phyloP scores from a whole-genome alignment of 2,797 vertebrate species.

The Spinibarbus caldwelli region DNA sequence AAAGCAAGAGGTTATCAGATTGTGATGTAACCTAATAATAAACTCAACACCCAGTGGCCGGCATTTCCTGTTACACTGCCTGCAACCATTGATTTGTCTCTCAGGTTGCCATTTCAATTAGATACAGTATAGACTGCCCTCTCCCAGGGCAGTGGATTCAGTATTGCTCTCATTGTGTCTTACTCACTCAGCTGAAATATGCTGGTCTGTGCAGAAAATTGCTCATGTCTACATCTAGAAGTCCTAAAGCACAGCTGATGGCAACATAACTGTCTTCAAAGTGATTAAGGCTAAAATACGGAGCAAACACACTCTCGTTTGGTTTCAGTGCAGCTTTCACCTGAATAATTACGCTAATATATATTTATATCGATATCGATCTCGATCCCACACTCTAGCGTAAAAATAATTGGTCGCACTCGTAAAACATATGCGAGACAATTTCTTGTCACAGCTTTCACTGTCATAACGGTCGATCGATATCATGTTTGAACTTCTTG shows the following conservation, averaged over 20 bases:
- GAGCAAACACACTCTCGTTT: conserved; percentile 1
- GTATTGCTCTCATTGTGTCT: conserved; percentile 49
- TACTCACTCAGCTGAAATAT: conserved; percentile 53
- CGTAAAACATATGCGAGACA: conserved; percentile 30
- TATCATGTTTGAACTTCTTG: conserved; percentile 27
- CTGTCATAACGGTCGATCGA: conserved; percentile 8
- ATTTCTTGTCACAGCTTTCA: conserved; percentile 34
- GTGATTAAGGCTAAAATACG: conserved; percentile 44
- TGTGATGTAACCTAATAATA: conserved; percentile 81
- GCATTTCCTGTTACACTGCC: conserved; percentile 69
- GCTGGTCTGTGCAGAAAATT: conserved; percentile 51
- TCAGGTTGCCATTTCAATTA: conserved; percentile 80
- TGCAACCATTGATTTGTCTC: conserved; percentile 74
- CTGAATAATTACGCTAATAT: conserved; percentile 17
- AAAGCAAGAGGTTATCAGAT: conserved; percentile 78
- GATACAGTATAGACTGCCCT: conserved; percentile 61
- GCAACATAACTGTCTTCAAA: conserved; percentile 43
- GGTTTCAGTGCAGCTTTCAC: neutral
- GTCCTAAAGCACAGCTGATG: conserved; percentile 46
- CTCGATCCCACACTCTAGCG: neutral
- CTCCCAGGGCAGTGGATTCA: conserved; percentile 42
- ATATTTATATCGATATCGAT: conserved; percentile 24
- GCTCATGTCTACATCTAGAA: conserved; percentile 50
- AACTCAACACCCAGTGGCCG: conserved; percentile 69
- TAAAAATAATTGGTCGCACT: conserved; percentile 26